Evolutionary conservation across 1,140 invertebrate genomes (phyloP), one percentile per base, ranked within the genome.

Genomic region (Calephelis nemesis): DNA sequence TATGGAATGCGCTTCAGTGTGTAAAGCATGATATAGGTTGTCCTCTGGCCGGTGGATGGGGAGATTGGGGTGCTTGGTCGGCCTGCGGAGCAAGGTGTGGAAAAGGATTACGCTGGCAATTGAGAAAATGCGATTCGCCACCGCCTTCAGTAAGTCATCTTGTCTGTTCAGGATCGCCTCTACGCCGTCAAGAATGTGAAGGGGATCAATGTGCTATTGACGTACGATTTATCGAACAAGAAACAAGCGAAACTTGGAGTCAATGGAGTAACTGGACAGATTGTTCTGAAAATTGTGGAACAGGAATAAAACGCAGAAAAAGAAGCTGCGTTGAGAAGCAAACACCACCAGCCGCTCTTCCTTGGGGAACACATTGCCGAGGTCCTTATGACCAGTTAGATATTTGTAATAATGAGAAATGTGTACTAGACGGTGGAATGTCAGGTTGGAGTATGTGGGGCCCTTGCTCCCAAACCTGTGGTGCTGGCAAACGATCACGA

Each of bases 361-460:
- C 66, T 13, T 91, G 88, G 88, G 85, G 83, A 40, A 89, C 88
- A 13, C 82, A 87, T 68, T 91, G 88, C 67, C 71, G 78, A 54
- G 88, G 88, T 12, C 85, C 84, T 68, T 79, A 87, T 62, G 85
- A 88, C 63, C 76, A 91, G 66, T 60, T 89, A 54, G 76, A 88
- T 73, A 69, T 80, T 54, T 91, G 87, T 69, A 74, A 77, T 62
- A 83, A 77, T 63, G 67, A 67, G 19, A 62, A 72, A 47, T 91
- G 88, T 67, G 65, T 72, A n/a, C 65, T 87, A 9, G 63, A 88
- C 63, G 88, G 88, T n/a, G 83, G 82, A 10, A 89, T 87, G 88
- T 86, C 88, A 4, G 85, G 85, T 4, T 91, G 88, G 88, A 73
- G 87, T 15, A 64, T 74, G 52, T 91, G 88, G 88, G 84, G 85